Base-by-base conservation (phyloP, 2,888 invertebrate genomes). In the Crioceris asparagi region DNA sequence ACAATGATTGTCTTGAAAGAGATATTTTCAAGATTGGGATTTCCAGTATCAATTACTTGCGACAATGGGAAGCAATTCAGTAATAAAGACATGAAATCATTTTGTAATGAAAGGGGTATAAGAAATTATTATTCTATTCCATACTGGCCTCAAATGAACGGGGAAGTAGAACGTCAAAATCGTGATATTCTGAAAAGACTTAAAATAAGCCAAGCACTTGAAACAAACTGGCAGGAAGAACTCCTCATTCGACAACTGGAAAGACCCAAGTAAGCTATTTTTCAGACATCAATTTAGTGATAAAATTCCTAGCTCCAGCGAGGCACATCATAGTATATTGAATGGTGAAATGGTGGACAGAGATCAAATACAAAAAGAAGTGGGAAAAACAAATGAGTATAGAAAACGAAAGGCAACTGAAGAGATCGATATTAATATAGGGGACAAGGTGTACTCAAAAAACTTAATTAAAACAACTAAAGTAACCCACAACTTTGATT, bases 41-140 rank as follows among this genome's bases (percentile, higher is more conserved):
- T 19, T 23, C 45, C 48, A 10, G 19, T 5, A 3, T 42, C 38
- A 3, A 39, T 52, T 15, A 45, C 40, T 23, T 18, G 44, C 8
- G 52, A 53, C 29, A 46, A 46, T 25, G 52, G 51, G 14, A 44
- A 39, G 17, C 47, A 54, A 38, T 49, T 45, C 31, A 35, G 16
- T 4, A 29, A 35, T 4, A 27, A 33, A 23, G 33, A 46, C 40
- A 45, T 53, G 17, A 38, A 44, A 36, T 25, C 29, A 12, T 51
- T 53, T 41, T 37, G 41, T 11, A 41, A 32, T 16, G 37, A 45
- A 18, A 42, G 36, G 29, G 35, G 41, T 6, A 47, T 50, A 32
- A 31, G 38, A 15, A 42, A 49, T 18, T 36, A 27, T 17, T 40
- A 38, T 7, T 40, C 49, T 17, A 43, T 36, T 21, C 46, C 48